Base-by-base conservation (phyloP, 1,140 invertebrate genomes). In the Cyclargus thomasi region DNA sequence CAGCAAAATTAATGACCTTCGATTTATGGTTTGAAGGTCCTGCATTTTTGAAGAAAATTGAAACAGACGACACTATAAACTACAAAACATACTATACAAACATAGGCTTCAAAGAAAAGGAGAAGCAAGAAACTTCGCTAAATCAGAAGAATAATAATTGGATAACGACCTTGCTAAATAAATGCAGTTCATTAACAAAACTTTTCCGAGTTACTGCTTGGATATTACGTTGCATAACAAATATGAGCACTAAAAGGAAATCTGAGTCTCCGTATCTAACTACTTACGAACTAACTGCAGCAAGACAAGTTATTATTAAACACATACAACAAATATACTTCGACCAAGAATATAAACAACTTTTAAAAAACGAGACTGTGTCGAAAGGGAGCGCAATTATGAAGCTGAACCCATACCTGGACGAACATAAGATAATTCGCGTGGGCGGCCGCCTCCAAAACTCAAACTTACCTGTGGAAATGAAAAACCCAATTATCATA, bases 401-500 rank as follows among this genome's bases (percentile, higher is more conserved):
- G 23, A 29, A 29, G 23, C 23, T 29, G 23, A 29, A 29, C 23
- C 23, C 23, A 6, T 29, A 29, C 6, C 23, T 81, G 21, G 74
- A 79, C 57, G 53, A 72, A 29, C 63, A 71, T n/a, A 70, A 69
- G 22, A 65, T 80, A 0, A 67, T 82, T 1, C 62, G 78, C 29
- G 72, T 79, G 21, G 75, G 75, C 18, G 75, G 79, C 18, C 65
- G 74, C 10, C 62, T 81, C 29, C 68, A 64, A 35, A 70, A 74
- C 18, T 63, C 75, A 5, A 67, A 18, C 16, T 63, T 72, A n/a
- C 65, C 68, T 16, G 10, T n/a, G 2, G 66, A 64, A 3, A 70
- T 68, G 68, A 76, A 74, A 57, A 69, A 73, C 35, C 70, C 74
- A 1, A 62, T 70, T 6, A 71, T 76, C 8, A 11, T 76, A 47